Conservation (phyloP, 2,113 vertebrate genomes). For the Embiotoca jacksoni region DNA sequence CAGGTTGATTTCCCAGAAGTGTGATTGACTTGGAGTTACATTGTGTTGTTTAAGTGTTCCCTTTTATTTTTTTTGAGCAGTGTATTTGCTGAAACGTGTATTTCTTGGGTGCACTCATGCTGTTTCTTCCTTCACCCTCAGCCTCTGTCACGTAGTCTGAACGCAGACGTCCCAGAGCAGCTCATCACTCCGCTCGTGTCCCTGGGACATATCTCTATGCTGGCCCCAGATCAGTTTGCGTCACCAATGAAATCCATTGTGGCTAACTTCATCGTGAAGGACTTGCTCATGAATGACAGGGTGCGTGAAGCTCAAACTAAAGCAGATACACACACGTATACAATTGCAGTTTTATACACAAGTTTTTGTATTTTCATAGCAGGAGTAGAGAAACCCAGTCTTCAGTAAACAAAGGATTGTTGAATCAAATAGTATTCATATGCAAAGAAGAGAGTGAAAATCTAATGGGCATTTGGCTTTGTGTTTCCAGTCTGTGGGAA, state of each 20-base stretch:
- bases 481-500: conserved; percentile 90
- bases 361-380: background rate
- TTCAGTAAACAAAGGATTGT: background rate
- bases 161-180: conserved; percentile 97
- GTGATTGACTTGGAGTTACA: too few relatives aligned
- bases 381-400: background rate
- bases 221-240: conserved; percentile 98
- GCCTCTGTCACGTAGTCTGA: conserved; percentile 98
- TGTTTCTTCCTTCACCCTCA: conserved; percentile 65
- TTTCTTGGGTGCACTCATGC: background rate
- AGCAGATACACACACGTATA: background rate
- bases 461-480: conserved; percentile 4
- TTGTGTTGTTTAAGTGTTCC: too few relatives aligned
- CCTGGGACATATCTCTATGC: conserved; percentile 98
- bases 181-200: conserved; percentile 98
- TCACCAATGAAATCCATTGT: conserved; percentile 99
- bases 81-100: background rate
- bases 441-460: background rate
- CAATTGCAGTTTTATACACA: too few relatives aligned
- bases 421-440: background rate
- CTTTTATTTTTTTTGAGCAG: too few relatives aligned
- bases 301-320: conserved; percentile 79
- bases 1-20: too few relatives aligned
- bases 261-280: conserved; percentile 99
- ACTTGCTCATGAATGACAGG: conserved; percentile 98